Percentiles rank a stretch among this genome's conserved stretches.
These are phyloP conservation scores for Drosophila elegans DNA, from an alignment of 1,140 invertebrate species.

Conservation along the genomic window DNA sequence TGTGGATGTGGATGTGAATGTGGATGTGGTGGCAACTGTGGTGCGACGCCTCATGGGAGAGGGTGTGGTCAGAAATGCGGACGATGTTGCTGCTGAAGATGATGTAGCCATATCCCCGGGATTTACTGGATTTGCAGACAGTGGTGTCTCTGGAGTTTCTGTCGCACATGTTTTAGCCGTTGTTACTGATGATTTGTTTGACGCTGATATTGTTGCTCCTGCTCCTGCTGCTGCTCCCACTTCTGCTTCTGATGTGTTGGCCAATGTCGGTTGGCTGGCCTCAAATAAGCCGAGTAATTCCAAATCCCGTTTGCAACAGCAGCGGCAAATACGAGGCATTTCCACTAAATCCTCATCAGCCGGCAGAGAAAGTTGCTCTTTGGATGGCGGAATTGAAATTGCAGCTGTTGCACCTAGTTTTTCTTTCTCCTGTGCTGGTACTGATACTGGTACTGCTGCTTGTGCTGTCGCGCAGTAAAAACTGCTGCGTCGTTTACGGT, in stretches of 20 bases:
- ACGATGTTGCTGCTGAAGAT: slow-evolving; percentile 12
- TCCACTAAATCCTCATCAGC: slow-evolving; percentile 29
- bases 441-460: neutral
- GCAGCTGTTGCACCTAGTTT: slow-evolving; percentile 15
- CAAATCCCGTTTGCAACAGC: slow-evolving; percentile 65
- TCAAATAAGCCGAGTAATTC: slow-evolving; percentile 65
- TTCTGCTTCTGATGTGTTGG: slow-evolving; percentile 6
- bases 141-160: slow-evolving; percentile 14
- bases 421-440: slow-evolving; percentile 11
- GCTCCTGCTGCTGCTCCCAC: slow-evolving; percentile 4
- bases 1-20: neutral
- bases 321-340: slow-evolving; percentile 65
- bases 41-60: slow-evolving; percentile 8
- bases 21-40: slow-evolving; percentile 1
- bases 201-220: slow-evolving; percentile 3
- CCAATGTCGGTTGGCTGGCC: slow-evolving; percentile 26
- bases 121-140: slow-evolving; percentile 13
- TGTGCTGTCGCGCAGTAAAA: slow-evolving; percentile 8
- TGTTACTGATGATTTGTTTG: slow-evolving; percentile 21
- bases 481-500: slow-evolving; percentile 40
- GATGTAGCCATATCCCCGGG: slow-evolving; percentile 6
- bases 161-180: slow-evolving; percentile 27
- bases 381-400: neutral
- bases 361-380: slow-evolving; percentile 46
- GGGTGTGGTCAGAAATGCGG: slow-evolving; percentile 10